A percentile compares a stretch with the other conserved stretches of the same genome.
phyloP scores from a whole-genome alignment of 1,140 invertebrate species.

The Dinothrombium tinctorium region DNA sequence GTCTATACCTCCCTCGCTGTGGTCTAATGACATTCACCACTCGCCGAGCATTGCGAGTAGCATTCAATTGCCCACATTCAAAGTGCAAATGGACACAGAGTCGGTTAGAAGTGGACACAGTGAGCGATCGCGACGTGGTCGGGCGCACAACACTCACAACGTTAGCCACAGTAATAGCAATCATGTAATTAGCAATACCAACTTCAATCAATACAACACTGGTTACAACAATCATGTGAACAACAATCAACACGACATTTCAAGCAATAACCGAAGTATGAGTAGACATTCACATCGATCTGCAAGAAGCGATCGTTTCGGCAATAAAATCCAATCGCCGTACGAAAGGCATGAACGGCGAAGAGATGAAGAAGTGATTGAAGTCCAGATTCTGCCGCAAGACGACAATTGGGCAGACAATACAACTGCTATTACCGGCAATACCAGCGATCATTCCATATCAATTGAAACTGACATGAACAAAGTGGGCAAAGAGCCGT shows the following conservation, averaged over 20 bases:
- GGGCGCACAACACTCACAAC: conserved; percentile 10
- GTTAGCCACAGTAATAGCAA: conserved; percentile 5
- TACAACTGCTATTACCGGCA: conserved; percentile 84
- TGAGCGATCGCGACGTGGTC: conserved; percentile 12
- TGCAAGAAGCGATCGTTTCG: conserved; percentile 9
- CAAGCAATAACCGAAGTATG: neutral
- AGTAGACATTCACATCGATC: neutral
- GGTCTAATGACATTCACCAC: too few relatives aligned
- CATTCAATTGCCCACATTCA: conserved; percentile 12
- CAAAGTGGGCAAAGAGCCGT: conserved; percentile 19
- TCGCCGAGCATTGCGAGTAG: conserved; percentile 9
- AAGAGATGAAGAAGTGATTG: neutral
- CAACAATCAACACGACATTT: neutral
- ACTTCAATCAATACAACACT: conserved; percentile 3
- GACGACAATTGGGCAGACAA: conserved; percentile 89
- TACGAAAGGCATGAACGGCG: neutral
- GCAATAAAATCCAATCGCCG: neutral
- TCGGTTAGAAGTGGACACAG: conserved; percentile 13
- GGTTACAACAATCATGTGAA: too few relatives aligned
- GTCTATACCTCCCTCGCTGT: too few relatives aligned
- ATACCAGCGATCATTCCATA: conserved; percentile 77
- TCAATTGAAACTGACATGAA: conserved; percentile 55
- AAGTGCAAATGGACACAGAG: conserved; percentile 13
- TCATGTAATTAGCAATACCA: neutral
- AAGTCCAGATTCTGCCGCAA: neutral